phyloP scores from a whole-genome alignment of 2,888 invertebrate genomes.

The Acronicta alni region DNA sequence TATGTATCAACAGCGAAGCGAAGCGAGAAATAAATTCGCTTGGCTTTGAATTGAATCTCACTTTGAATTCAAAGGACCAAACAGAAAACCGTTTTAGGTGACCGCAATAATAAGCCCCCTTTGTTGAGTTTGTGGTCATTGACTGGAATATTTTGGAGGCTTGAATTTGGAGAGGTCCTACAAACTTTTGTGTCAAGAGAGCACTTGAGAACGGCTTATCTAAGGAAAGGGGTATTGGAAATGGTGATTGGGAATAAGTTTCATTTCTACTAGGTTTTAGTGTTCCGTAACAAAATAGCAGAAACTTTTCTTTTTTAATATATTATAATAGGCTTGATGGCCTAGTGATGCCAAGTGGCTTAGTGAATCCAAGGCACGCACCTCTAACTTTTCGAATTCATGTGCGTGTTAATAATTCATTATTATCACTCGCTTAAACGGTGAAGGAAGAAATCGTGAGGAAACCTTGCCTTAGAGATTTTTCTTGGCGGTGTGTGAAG shows the following conservation, averaged over 20 bases:
- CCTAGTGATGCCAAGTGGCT: no score
- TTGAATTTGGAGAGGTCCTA: not conserved
- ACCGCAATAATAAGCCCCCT: slow-evolving; percentile 22
- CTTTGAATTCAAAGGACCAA: slow-evolving; percentile 19
- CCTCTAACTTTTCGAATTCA: no score
- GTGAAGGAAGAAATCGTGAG: no score
- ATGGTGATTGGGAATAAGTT: not conserved
- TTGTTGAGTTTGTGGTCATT: slow-evolving; percentile 10
- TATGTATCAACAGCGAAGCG: not conserved
- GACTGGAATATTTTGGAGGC: not conserved
- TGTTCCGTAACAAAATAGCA: no score
- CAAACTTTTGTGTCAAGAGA: not conserved
- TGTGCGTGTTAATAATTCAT: no score
- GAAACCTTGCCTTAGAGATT: no score
- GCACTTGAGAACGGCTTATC: not conserved
- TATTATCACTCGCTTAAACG: no score
- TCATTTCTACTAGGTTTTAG: not conserved
- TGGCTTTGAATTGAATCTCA: slow-evolving; percentile 1
- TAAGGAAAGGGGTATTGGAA: not conserved
- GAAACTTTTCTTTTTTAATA: no score
- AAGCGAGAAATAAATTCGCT: slow-evolving; percentile 22
- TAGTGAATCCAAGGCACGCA: no score
- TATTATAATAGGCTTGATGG: no score
- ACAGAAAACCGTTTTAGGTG: slow-evolving; percentile 1
- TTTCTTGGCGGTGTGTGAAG: no score